These are phyloP conservation scores for Oreortyx pictus DNA, from an alignment of 2,797 vertebrate species.

Conservation along the genomic window DNA sequence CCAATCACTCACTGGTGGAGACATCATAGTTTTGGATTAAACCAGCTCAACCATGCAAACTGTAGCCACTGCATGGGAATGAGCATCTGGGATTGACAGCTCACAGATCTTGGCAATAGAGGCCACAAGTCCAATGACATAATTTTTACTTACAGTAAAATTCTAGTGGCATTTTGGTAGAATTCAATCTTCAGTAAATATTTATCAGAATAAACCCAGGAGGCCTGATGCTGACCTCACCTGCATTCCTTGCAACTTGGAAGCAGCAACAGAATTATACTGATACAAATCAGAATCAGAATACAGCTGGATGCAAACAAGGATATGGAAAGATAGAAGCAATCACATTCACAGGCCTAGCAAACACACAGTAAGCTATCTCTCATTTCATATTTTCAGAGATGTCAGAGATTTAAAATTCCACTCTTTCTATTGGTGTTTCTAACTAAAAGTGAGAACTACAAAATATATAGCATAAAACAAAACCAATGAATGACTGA, in stretches of 20 bases:
- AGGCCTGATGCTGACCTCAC: not conserved
- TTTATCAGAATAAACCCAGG: conserved; percentile 37
- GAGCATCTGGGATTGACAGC: conserved; percentile 88
- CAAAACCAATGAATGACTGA: not conserved
- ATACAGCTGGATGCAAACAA: not conserved
- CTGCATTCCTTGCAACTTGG: not conserved
- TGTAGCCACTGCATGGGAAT: conserved; percentile 82
- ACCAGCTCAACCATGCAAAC: conserved; percentile 92
- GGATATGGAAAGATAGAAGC: not conserved
- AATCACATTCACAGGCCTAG: not conserved
- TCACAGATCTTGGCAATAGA: conserved; percentile 81
- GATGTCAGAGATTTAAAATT: not conserved
- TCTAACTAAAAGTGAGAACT: not conserved
- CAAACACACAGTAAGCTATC: not conserved
- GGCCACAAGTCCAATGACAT: conserved; percentile 83
- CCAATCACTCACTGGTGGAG: conserved; percentile 80
- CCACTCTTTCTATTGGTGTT: not conserved
- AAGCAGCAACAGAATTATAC: not conserved
- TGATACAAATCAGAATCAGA: not conserved
- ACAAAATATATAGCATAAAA: not conserved
- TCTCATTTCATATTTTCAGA: not conserved
- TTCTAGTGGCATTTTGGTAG: conserved; percentile 67
- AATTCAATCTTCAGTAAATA: conserved; percentile 45
- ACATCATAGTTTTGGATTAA: conserved; percentile 84
- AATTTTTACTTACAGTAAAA: conserved; percentile 80